A percentile compares a stretch with the other conserved stretches of the same genome.
phyloP scores from a whole-genome alignment of 2,113 vertebrate genomes.

The Lanius ludovicianus region DNA sequence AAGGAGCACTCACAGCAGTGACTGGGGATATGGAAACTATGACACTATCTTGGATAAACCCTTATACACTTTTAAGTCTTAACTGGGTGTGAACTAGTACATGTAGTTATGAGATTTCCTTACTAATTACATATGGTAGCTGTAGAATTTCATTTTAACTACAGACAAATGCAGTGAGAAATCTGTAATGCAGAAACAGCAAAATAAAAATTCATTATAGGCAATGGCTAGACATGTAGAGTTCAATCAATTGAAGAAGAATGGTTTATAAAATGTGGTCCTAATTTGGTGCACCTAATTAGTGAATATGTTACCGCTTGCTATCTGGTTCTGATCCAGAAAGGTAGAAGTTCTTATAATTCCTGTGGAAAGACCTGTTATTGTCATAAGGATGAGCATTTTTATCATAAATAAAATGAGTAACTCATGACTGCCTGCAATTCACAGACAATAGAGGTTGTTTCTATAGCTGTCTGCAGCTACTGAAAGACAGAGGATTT shows the following conservation, averaged over 20 bases:
- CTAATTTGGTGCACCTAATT: background rate
- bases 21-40: background rate
- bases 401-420: background rate
- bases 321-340: background rate
- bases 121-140: background rate
- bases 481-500: background rate
- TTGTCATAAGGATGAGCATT: background rate
- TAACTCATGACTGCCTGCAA: background rate
- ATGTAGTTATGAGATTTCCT: background rate
- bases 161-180: background rate
- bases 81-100: background rate
- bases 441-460: background rate
- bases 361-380: background rate
- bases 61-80: background rate
- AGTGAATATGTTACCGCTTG: background rate
- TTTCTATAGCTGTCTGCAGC: background rate
- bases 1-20: background rate
- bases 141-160: background rate
- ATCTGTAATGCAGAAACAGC: background rate
- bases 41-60: background rate
- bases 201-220: background rate
- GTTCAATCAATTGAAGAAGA: background rate
- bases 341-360: background rate
- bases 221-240: background rate
- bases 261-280: background rate